Conservation (phyloP, 2,113 vertebrate genomes). For the Ammodytes dubius region DNA sequence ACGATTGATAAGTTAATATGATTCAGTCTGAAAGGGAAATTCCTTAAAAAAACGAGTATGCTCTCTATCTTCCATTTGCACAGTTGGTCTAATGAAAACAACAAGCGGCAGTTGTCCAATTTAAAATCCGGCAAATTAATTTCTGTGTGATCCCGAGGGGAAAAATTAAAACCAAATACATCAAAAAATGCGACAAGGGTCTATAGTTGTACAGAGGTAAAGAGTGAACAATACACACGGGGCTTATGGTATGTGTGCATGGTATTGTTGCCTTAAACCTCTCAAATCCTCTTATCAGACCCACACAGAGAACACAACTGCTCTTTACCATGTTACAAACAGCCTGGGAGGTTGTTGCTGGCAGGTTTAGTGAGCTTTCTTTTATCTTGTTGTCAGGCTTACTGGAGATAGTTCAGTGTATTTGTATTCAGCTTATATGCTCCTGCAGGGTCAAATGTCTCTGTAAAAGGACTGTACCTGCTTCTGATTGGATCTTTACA, state of each 20-base stretch:
- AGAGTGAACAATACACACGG: slow-evolving; percentile 41
- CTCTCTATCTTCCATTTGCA: neutral
- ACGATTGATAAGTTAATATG: too few relatives aligned
- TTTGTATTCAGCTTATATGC: slow-evolving; percentile 33
- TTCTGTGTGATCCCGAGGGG: neutral
- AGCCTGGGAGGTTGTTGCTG: slow-evolving; percentile 11
- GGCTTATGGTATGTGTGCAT: slow-evolving; percentile 42
- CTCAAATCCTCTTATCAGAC: slow-evolving; percentile 75
- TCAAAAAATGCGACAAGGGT: neutral
- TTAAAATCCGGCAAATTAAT: slow-evolving; percentile 5
- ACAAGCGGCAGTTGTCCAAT: neutral
- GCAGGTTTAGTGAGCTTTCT: slow-evolving; percentile 28
- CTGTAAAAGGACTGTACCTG: neutral
- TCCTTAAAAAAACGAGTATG: too few relatives aligned
- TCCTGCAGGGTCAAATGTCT: slow-evolving; percentile 23
- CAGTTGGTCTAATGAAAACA: slow-evolving; percentile 1
- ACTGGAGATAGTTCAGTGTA: slow-evolving; percentile 2
- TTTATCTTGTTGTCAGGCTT: slow-evolving; percentile 43
- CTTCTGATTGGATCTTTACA: slow-evolving; percentile 32
- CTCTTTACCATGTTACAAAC: slow-evolving; percentile 54
- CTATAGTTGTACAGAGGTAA: slow-evolving; percentile 31
- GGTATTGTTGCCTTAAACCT: slow-evolving; percentile 58
- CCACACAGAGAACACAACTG: slow-evolving; percentile 53
- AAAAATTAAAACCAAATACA: neutral
- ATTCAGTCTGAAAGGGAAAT: too few relatives aligned